phyloP scores from a whole-genome alignment of 2,797 vertebrate species.

The Myotis findleyi region DNA sequence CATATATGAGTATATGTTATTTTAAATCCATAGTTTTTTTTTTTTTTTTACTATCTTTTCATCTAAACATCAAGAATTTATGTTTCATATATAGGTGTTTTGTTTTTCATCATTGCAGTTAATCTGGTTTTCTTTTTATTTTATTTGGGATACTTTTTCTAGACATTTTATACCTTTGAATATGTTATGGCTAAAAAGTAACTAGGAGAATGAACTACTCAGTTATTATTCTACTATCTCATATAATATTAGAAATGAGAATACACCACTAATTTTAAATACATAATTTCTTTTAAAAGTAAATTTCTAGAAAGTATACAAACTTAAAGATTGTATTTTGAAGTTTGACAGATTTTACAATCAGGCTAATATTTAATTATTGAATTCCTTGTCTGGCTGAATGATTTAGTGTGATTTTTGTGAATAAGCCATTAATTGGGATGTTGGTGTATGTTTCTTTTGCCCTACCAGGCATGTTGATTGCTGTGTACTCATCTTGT shows the following conservation, averaged over 20 bases:
- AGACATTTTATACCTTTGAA: neutral
- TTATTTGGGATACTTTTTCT: constrained; percentile 33
- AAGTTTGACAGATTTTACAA: constrained; percentile 40
- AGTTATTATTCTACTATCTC: neutral
- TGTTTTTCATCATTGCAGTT: neutral
- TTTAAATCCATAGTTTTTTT: constrained; percentile 16
- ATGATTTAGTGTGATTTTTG: constrained; percentile 39
- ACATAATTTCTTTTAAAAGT: constrained; percentile 14
- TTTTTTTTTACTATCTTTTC: neutral
- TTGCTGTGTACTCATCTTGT: neutral
- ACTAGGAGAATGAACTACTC: neutral
- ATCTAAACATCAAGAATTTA: neutral
- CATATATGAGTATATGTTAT: neutral
- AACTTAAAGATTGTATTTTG: constrained; percentile 20
- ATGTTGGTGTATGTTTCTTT: constrained; percentile 54
- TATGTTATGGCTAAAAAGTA: neutral
- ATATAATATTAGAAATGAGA: neutral
- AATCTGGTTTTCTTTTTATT: neutral
- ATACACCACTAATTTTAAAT: constrained; percentile 53
- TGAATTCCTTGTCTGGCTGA: neutral
- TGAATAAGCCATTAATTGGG: neutral
- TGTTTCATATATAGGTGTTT: neutral
- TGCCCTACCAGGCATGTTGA: constrained; percentile 21
- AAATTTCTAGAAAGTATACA: constrained; percentile 18
- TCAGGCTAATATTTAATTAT: constrained; percentile 45